phyloP scores from a whole-genome alignment of 2,797 vertebrate genomes.

The Taeniopygia guttata region DNA sequence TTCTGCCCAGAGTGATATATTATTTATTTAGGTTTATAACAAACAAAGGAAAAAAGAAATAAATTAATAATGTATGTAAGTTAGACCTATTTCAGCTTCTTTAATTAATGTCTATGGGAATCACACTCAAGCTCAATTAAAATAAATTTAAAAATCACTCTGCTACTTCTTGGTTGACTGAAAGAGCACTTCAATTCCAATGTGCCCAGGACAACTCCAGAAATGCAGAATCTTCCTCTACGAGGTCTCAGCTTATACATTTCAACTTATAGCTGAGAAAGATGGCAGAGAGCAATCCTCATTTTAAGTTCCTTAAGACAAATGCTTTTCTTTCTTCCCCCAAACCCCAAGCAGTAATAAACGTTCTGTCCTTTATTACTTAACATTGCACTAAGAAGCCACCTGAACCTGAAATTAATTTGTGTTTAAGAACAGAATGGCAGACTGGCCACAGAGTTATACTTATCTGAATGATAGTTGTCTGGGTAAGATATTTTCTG shows the following conservation, averaged over 20 bases:
- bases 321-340: not conserved
- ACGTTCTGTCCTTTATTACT: not conserved
- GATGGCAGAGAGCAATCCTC: not conserved
- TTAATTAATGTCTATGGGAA: not conserved
- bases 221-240: not conserved
- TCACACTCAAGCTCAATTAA: not conserved
- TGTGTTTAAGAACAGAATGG: not conserved
- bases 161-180: not conserved
- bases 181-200: not conserved
- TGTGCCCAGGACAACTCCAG: not conserved
- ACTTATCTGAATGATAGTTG: not conserved
- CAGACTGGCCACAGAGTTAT: not conserved
- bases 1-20: not conserved
- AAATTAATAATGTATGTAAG: constrained; percentile 35
- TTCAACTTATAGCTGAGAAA: not conserved
- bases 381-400: not conserved
- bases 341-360: not conserved
- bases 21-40: constrained; percentile 49
- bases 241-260: not conserved
- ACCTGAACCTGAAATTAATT: not conserved
- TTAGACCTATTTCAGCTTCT: not conserved
- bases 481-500: not conserved
- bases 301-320: constrained; percentile 10
- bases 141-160: not conserved
- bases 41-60: not conserved